Base-by-base conservation (phyloP, 53 echinoderm and acorn worm genomes). In the Apostichopus leukothele region DNA sequence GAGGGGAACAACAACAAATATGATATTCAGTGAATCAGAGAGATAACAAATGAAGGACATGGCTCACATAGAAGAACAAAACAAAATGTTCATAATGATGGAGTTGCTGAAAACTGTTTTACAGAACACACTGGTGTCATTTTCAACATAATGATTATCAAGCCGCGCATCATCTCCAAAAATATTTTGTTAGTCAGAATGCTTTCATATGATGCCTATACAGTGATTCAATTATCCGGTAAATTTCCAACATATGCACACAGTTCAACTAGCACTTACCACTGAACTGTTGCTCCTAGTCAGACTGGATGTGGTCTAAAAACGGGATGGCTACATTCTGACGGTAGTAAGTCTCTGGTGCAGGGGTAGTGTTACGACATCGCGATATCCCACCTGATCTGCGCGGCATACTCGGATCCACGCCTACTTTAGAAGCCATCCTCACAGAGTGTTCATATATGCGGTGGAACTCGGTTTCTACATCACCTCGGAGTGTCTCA, bases 281-380 rank as follows among this genome's bases (percentile, higher is more conserved):
- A 75, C 75, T 8, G 75, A 75, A 75, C 20, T 75, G 75, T 75
- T 76, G 23, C 27, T 76, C 76, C 23, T 4, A 0, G 76, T 76
- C 76, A 26, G 76, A 76, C 76, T 76, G 21, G 76, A 76, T 76
- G 76, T 76, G 76, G 76, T 76, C 76, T 39, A 76, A 76, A 76
- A 20, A 76, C 76, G 76, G 76, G 27, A 76, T 76, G 76, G 76
- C 76, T 14, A 75, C 75, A 75, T 75, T 75, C 75, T 75, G 75
- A 75, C 75, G 75, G 75, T 75, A 75, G 75, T 75, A 23, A 75
- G 75, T 75, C 75, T 76, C 5, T 76, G 76, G 76, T 76, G 76
- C 76, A 76, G 76, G 76, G 76, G 23, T 76, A 76, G 76, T 20
- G 76, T 76, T 76, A 76, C 76, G 63, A 61, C 63, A 61, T 61